Evolutionary conservation across 2,797 vertebrate species (phyloP), one percentile per base, ranked within the genome.

Genomic region (Myotis planiceps): DNA sequence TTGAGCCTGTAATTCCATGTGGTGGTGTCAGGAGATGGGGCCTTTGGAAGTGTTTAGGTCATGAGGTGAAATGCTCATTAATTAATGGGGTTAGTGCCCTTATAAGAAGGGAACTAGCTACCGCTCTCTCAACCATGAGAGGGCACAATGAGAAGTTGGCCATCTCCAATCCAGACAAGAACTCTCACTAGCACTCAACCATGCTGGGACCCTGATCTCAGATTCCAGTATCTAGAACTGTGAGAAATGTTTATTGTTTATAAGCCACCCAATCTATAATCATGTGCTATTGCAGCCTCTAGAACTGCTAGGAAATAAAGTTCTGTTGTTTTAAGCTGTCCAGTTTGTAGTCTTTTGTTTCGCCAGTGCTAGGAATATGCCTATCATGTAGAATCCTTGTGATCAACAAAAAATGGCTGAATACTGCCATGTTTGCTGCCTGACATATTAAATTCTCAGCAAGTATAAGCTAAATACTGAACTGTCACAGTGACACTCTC

Each of bases 401-500:
- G 23, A 69, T 9, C n/a, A 29, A 13, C 18, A 6, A 37, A 9
- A 23, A 60, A 78, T 18, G 1, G 2, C 15, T 1, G 6, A 3
- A 2, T 6, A 68, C 32, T 19, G 9, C 16, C 8, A 18, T 9
- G 23, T 47, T 39, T 78, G 9, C n/a, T 6, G 16, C 25, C 51
- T 45, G 45, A 49, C 27, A 3, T 9, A 12, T 27, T 2, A 55
- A 34, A 32, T 45, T 65, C 10, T 69, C 37, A 14, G 9, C 42
- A 32, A 75, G 37, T 21, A 9, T 12, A 9, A 71, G 5, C 8
- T 55, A 0, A 55, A 55, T 55, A 55, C 53, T 55, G 53, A 55
- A 2, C 10, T 25, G 29, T 14, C 34, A 18, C 9, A 0, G 0
- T 29, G 4, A 27, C 0, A 0, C 0, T 19, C 53, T 21, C 25